Percentiles rank a stretch among this genome's conserved stretches.
phyloP scores from a whole-genome alignment of 2,888 invertebrate genomes.

The Rugalucina vietnamica region DNA sequence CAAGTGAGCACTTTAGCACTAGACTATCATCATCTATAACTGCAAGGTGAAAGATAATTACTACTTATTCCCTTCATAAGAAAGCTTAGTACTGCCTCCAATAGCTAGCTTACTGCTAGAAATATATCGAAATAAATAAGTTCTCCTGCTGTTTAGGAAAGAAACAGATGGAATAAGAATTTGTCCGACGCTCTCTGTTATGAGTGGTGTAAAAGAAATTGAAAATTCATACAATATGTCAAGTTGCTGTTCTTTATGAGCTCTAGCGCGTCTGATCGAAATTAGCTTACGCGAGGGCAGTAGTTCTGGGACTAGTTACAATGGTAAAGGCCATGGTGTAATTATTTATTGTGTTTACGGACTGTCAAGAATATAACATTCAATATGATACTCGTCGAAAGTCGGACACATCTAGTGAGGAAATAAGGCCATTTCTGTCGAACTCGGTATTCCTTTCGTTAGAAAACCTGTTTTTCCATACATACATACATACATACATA shows the following conservation, averaged over 20 bases:
- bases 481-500: too few relatives aligned
- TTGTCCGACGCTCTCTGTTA: not conserved
- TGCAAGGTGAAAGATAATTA: slow-evolving; percentile 6
- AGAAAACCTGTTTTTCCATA: too few relatives aligned
- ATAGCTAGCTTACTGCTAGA: not conserved
- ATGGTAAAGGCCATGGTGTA: too few relatives aligned
- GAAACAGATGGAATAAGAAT: slow-evolving; percentile 1
- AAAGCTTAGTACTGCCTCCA: not conserved
- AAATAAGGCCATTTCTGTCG: too few relatives aligned
- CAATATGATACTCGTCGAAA: too few relatives aligned
- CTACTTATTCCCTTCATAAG: slow-evolving; percentile 1
- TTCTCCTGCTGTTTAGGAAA: not conserved
- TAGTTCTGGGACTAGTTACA: too few relatives aligned
- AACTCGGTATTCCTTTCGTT: too few relatives aligned
- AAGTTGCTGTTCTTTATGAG: not conserved
- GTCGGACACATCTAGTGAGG: too few relatives aligned
- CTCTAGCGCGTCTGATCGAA: not conserved
- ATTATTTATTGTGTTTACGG: too few relatives aligned
- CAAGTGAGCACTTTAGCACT: not conserved
- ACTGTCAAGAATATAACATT: too few relatives aligned
- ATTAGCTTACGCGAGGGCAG: too few relatives aligned
- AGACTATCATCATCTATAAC: not conserved
- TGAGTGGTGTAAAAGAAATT: slow-evolving; percentile 7
- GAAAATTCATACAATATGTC: slow-evolving; percentile 14
- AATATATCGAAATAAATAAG: slow-evolving; percentile 10